A percentile compares a stretch with the other conserved stretches of the same genome.
Evolutionary conservation across 2,113 vertebrate genomes (phyloP).

Genomic region (Sprattus sprattus): DNA sequence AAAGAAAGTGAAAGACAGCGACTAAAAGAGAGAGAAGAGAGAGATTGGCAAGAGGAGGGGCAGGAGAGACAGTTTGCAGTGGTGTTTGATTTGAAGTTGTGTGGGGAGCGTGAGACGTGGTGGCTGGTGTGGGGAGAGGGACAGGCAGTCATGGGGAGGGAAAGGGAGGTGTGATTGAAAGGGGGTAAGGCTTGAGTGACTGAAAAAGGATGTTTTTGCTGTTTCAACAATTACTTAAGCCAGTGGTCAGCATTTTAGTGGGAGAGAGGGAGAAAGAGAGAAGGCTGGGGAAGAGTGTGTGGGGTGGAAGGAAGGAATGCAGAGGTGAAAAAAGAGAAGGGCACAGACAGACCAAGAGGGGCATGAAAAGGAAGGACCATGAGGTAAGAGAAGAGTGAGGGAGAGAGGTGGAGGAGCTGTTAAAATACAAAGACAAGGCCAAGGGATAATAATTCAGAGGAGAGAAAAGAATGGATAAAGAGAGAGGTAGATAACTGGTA

Average conservation of each 20-base stretch:
- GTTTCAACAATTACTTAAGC: constrained; percentile 7
- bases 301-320: not conserved
- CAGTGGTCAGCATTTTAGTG: constrained; percentile 4
- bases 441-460: constrained; percentile 13
- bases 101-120: not conserved
- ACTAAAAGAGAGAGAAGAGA: not conserved
- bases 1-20: not conserved
- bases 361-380: not conserved
- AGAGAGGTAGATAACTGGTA: not conserved
- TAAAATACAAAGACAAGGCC: not conserved
- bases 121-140: not conserved
- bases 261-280: not conserved
- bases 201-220: constrained; percentile 10
- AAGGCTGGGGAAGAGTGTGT: not conserved
- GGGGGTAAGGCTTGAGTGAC: not conserved
- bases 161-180: constrained; percentile 1
- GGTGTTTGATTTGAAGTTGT: not conserved
- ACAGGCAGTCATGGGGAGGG: not conserved
- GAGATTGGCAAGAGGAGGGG: not conserved
- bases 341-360: not conserved
- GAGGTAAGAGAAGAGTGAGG: not conserved
- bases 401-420: not conserved
- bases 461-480: not conserved
- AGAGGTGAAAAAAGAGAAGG: not conserved
- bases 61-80: not conserved